These are phyloP conservation scores for Pterostichus niger DNA, from an alignment of 2,888 invertebrate species.

Conservation along the genomic window DNA sequence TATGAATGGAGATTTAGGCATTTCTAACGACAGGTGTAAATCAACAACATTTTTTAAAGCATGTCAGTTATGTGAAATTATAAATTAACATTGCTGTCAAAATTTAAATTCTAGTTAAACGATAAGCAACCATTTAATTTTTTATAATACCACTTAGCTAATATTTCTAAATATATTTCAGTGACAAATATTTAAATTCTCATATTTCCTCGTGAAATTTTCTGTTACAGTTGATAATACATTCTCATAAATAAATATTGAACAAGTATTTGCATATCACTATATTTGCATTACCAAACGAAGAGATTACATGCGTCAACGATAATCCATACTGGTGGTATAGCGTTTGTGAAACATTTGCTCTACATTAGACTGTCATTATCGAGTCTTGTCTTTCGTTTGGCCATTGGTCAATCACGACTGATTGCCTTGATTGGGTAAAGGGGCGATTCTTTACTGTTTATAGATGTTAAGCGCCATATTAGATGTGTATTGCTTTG, in stretches of 20 bases:
- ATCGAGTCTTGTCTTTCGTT: constrained; percentile 44
- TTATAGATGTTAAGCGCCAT: constrained; percentile 11
- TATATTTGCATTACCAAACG: background rate
- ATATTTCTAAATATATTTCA: too few species aligned
- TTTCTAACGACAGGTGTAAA: too few species aligned
- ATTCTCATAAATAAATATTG: constrained; percentile 23
- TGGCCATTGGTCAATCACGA: constrained; percentile 39
- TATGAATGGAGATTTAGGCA: too few species aligned
- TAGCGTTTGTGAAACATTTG: constrained; percentile 22
- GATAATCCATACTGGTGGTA: background rate
- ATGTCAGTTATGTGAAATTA: too few species aligned
- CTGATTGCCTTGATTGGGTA: constrained; percentile 49
- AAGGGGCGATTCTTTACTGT: constrained; percentile 32
- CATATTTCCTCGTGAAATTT: background rate
- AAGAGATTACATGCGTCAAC: background rate
- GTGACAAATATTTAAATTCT: too few species aligned
- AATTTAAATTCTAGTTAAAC: too few species aligned
- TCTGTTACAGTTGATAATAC: constrained; percentile 2
- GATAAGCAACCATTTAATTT: too few species aligned
- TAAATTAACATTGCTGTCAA: too few species aligned
- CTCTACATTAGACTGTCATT: constrained; percentile 34
- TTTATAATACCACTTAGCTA: too few species aligned
- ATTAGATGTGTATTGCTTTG: constrained; percentile 7
- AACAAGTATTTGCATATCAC: constrained; percentile 2
- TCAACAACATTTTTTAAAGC: too few species aligned